phyloP scores from a whole-genome alignment of 1,140 invertebrate species.

The Rhagoletis pomonella region DNA sequence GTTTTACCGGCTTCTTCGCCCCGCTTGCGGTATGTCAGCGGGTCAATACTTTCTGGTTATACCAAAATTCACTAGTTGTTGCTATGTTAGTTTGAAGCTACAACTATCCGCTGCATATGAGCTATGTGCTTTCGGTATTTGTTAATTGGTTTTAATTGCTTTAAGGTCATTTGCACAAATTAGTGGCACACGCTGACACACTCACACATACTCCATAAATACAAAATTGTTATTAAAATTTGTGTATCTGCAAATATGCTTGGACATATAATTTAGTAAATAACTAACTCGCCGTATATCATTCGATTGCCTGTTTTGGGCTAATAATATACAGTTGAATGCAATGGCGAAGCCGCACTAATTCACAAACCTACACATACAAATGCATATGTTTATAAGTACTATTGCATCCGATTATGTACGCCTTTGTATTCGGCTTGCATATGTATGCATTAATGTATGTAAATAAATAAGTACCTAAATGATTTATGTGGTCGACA shows the following conservation, averaged over 20 bases:
- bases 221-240: neutral
- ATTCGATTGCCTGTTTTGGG: neutral
- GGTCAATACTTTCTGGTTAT: neutral
- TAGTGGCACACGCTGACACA: neutral
- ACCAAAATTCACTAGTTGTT: neutral
- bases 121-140: constrained; percentile 20
- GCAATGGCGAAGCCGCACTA: neutral
- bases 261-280: constrained; percentile 22
- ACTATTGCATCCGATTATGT: too few relatives aligned
- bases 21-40: neutral
- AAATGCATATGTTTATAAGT: too few relatives aligned
- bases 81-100: neutral
- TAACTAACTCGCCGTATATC: neutral
- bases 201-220: neutral
- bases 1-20: neutral
- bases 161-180: constrained; percentile 39
- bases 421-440: neutral
- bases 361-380: neutral
- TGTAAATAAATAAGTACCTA: neutral
- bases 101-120: too few relatives aligned
- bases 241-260: neutral
- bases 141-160: constrained; percentile 51
- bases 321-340: neutral
- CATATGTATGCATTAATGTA: too few relatives aligned
- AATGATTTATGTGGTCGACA: too few relatives aligned